Evolutionary conservation across 2,797 vertebrate species (phyloP).

Genomic region (Lateolabrax maculatus): DNA sequence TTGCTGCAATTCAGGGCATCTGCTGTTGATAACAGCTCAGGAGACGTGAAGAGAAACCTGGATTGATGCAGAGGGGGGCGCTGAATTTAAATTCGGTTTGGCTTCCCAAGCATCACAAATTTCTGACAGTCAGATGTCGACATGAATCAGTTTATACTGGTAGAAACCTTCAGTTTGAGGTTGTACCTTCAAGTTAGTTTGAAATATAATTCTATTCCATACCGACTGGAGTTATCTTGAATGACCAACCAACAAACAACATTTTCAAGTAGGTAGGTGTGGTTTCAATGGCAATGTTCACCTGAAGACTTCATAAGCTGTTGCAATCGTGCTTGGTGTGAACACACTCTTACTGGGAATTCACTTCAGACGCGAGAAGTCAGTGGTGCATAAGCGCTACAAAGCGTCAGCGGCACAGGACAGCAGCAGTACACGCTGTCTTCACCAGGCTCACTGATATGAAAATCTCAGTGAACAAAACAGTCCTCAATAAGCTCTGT

Average conservation of each 20-base stretch:
- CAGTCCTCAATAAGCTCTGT: not conserved
- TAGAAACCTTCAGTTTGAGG: not conserved
- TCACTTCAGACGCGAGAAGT: not conserved
- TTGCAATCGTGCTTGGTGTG: not conserved
- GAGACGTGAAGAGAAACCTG: slow-evolving; percentile 33
- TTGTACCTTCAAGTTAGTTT: not conserved
- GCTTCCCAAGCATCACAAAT: not conserved
- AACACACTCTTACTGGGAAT: not conserved
- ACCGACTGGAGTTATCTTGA: not conserved
- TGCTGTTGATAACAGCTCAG: slow-evolving; percentile 34
- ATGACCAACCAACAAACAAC: slow-evolving; percentile 2
- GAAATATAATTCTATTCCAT: not conserved
- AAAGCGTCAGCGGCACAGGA: not conserved
- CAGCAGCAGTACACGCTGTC: not conserved
- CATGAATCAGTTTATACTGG: not conserved
- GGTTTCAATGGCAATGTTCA: not conserved
- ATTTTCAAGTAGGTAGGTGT: not conserved
- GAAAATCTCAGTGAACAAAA: not conserved
- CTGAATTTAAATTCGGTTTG: not conserved
- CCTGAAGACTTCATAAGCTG: not conserved
- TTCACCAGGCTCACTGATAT: not conserved
- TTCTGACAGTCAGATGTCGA: not conserved
- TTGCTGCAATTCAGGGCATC: slow-evolving; percentile 24
- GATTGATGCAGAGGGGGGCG: not conserved
- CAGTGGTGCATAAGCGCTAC: not conserved